phyloP scores from a whole-genome alignment of 2,888 invertebrate species.

The Oeneis ivallda region DNA sequence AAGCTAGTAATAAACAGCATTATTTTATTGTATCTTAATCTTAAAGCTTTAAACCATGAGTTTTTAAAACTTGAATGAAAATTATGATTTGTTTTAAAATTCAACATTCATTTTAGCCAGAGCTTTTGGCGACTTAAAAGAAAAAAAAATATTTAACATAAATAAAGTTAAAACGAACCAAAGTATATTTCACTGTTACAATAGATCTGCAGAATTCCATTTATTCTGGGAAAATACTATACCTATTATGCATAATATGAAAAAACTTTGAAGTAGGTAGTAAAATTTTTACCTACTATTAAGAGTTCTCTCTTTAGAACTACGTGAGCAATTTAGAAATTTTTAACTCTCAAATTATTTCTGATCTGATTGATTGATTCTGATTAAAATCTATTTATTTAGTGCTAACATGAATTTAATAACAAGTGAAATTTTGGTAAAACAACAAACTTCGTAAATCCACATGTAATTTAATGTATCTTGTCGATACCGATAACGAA shows the following conservation, averaged over 20 bases:
- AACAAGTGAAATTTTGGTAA: no score
- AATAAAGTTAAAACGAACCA: neutral
- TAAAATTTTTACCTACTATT: no score
- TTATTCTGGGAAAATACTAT: neutral
- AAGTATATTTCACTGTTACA: constrained; percentile 10
- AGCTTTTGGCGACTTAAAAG: neutral
- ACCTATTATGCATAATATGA: neutral
- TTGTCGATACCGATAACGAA: no score
- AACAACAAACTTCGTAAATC: no score
- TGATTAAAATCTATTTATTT: no score
- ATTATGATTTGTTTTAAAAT: neutral
- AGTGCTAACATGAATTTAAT: no score
- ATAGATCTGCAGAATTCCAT: constrained; percentile 22
- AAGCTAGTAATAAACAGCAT: no score
- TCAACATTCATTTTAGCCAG: neutral
- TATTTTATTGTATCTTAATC: neutral
- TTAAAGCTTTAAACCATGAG: neutral
- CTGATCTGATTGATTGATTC: no score
- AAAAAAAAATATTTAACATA: neutral
- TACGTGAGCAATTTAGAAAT: no score
- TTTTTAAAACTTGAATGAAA: neutral
- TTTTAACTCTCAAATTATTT: no score
- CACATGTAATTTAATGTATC: no score
- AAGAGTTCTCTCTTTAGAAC: no score
- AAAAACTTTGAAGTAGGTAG: constrained; percentile 2